These are phyloP conservation scores for Meles meles DNA, from an alignment of 2,113 vertebrate genomes.

Conservation along the genomic window DNA sequence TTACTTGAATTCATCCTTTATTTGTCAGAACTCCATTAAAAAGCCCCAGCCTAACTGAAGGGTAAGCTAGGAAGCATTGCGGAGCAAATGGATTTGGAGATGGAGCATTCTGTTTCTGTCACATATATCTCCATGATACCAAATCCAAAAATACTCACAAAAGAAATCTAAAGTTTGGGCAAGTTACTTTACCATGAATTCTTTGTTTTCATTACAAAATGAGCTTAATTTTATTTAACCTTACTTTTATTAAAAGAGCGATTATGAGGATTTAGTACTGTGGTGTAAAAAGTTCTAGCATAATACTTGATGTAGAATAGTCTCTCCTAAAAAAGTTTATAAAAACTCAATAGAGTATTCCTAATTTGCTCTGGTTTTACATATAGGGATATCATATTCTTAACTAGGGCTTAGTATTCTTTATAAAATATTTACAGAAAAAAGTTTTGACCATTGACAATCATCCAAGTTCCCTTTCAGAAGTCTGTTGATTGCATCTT, in stretches of 20 bases:
- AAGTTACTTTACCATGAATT: not conserved
- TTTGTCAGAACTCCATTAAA: not conserved
- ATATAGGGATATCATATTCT: not conserved
- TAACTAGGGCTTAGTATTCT: not conserved
- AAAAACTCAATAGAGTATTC: not conserved
- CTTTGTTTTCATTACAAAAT: not conserved
- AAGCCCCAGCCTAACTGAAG: not conserved
- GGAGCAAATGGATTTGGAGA: not conserved
- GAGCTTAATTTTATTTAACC: not conserved
- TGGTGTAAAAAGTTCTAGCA: not conserved
- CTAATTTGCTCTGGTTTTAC: not conserved
- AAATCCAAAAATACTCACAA: not conserved
- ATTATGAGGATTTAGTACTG: not conserved
- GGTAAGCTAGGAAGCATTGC: not conserved
- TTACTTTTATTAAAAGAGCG: not conserved
- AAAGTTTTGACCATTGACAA: not conserved
- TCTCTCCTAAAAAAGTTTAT: not conserved
- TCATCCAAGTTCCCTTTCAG: not conserved
- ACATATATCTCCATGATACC: not conserved
- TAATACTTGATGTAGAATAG: not conserved
- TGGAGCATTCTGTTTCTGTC: not conserved
- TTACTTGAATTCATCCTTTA: not conserved
- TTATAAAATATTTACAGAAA: not conserved
- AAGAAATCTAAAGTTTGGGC: not conserved
- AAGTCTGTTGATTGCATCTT: not conserved